Conservation (phyloP, 37 sponge, comb jelly and placozoan genomes). For the Chondrosia reniformis region DNA sequence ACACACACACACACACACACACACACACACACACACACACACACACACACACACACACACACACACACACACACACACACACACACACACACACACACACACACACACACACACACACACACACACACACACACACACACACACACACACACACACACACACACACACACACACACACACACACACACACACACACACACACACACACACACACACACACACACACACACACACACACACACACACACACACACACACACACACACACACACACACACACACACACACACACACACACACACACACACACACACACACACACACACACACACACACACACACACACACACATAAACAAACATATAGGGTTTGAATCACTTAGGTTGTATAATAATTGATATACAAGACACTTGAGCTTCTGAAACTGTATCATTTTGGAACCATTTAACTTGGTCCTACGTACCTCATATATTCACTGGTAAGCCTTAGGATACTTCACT, state of each 20-base stretch:
- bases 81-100: background rate
- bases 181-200: conserved; percentile 1
- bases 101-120: background rate
- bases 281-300: conserved; percentile 21
- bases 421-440: no score
- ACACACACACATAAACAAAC: conserved; percentile 1
- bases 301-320: conserved; percentile 17
- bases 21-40: conserved; percentile 27
- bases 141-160: background rate
- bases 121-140: background rate
- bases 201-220: background rate
- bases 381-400: no score
- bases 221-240: conserved; percentile 32
- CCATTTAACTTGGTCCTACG: no score
- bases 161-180: background rate
- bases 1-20: conserved; percentile 27
- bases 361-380: no score
- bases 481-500: no score
- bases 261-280: conserved; percentile 14
- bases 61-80: conserved; percentile 1
- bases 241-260: conserved; percentile 30
- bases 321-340: background rate
- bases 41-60: conserved; percentile 1
- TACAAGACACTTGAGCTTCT: no score
- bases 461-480: no score